Conservation (phyloP, 2,888 invertebrate genomes). For the Troilus luridus region DNA sequence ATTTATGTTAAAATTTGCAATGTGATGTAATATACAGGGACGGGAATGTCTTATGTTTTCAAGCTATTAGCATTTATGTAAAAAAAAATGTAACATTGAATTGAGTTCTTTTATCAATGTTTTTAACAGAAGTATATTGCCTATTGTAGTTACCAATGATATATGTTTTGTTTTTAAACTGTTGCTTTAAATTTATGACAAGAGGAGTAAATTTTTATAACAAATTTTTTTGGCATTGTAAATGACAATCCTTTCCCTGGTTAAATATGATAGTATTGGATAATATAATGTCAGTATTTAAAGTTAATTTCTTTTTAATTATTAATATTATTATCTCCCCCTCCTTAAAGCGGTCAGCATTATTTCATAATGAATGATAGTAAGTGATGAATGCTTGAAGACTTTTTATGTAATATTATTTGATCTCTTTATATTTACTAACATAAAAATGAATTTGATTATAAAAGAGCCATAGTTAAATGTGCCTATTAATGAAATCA, state of each 20-base stretch:
- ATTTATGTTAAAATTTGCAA: constrained; percentile 16
- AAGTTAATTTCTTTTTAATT: constrained; percentile 6
- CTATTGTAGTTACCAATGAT: constrained; percentile 32
- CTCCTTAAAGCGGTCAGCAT: constrained; percentile 26
- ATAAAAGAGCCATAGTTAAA: constrained; percentile 36
- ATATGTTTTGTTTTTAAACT: constrained; percentile 11
- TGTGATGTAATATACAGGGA: constrained; percentile 38
- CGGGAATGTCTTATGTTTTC: constrained; percentile 31
- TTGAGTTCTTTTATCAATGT: not conserved
- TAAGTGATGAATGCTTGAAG: constrained; percentile 53
- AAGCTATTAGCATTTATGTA: constrained; percentile 14
- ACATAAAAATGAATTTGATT: constrained; percentile 51
- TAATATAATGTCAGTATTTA: constrained; percentile 33
- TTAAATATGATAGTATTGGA: constrained; percentile 25
- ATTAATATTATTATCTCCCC: not conserved
- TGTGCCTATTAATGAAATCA: constrained; percentile 30
- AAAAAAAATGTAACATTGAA: not conserved
- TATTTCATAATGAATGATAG: constrained; percentile 29
- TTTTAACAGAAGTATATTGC: not conserved
- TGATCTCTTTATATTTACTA: constrained; percentile 58
- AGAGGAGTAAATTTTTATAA: not conserved
- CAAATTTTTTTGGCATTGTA: not conserved
- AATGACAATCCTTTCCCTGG: constrained; percentile 29
- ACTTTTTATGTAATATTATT: constrained; percentile 58
- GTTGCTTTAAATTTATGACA: not conserved